Evolutionary conservation across 2,797 vertebrate species (phyloP).

Genomic region (Florisuga fusca): DNA sequence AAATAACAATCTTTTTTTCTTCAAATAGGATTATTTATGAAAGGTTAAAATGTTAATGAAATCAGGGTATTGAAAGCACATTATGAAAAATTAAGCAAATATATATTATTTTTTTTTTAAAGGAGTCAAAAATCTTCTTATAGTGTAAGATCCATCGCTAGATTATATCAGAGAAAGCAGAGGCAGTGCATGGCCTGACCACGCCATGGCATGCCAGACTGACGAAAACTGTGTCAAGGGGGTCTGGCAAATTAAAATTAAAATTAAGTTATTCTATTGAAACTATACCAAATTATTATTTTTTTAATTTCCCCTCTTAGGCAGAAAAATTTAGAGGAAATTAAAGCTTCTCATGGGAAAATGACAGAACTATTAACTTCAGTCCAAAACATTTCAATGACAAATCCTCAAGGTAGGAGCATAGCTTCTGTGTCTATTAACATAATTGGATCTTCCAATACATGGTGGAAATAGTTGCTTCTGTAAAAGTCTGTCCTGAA

Average conservation of each 20-base stretch:
- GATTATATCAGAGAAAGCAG: not conserved
- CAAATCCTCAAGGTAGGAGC: not conserved
- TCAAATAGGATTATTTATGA: not conserved
- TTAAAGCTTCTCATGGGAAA: not conserved
- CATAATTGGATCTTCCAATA: not conserved
- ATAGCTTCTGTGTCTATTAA: not conserved
- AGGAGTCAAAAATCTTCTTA: not conserved
- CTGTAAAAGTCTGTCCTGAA: not conserved
- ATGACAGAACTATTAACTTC: not conserved
- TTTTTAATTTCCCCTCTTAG: not conserved
- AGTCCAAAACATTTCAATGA: not conserved
- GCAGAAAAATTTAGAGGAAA: not conserved
- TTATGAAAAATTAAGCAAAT: not conserved
- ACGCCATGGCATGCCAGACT: fast-evolving
- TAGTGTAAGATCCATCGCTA: not conserved
- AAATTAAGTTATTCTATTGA: not conserved
- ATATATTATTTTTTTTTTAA: not conserved
- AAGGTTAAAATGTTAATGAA: not conserved
- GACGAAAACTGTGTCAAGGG: not conserved
- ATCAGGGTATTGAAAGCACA: not conserved
- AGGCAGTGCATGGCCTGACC: not conserved
- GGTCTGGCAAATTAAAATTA: not conserved
- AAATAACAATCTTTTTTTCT: not conserved
- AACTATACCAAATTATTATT: not conserved
- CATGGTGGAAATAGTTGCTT: not conserved